Evolutionary conservation across 2,797 vertebrate species (phyloP), one percentile per base, ranked within the genome.

Genomic region (Cygnus olor): DNA sequence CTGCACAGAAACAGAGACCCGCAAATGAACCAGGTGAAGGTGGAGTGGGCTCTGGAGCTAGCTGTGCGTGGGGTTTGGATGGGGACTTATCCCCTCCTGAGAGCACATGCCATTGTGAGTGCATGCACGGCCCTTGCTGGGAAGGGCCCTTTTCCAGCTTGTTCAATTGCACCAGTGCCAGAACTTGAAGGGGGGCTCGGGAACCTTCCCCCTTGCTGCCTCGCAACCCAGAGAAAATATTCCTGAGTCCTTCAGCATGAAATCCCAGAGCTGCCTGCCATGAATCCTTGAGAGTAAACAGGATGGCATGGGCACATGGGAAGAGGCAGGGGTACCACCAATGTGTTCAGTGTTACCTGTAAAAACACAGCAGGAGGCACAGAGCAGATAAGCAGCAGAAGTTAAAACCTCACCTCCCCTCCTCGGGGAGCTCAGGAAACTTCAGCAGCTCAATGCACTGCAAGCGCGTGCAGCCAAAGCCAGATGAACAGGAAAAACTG

Each of bases 401-500:
- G 53, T 77, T 22, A 76, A 82, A 92, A 57, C 36, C 42, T 86
- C 2, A 0, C n/a, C 54, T 82, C 44, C 56, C 22, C 61, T 49
- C 81, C 87, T 32, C 0, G 9, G 40, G 64, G 30, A 91, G 53
- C 78, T 51, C 5, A 1, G 83, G 69, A 56, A 86, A 20, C 22
- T 38, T 30, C 11, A 6, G 69, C 17, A 16, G 69, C 58, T 89
- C 73, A 30, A 0, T 2, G 40, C 0, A 0, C 57, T 0, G 5
- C 44, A 30, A 78, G 53, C 36, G 1, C 10, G 9, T 84, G 85
- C 51, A 64, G 86, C 78, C 66, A 38, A 79, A 94, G 74, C 30
- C 94, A 86, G 88, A 86, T 60, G 94, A 91, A 25, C 64, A 84
- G 91, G 93, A 95, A 95, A 95, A 93, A 89, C 90, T 93, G 93